Evolutionary conservation across 2,113 vertebrate genomes (phyloP).

Genomic region (Ancistrus triradiatus): DNA sequence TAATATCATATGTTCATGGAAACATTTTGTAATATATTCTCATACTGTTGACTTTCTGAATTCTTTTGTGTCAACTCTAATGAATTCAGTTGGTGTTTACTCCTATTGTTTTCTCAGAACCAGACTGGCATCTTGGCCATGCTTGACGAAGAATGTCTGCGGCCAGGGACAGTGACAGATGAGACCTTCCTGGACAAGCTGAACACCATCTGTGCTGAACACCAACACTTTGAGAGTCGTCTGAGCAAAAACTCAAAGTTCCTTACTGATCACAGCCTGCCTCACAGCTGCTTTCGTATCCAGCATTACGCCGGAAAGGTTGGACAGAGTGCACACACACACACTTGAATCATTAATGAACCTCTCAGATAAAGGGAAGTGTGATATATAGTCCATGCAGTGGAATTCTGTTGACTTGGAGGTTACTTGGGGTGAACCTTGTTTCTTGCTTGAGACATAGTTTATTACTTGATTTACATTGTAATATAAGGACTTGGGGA

Average conservation of each 20-base stretch:
- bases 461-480: no score
- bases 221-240: conserved; percentile 96
- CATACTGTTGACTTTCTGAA: background rate
- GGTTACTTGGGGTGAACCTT: no score
- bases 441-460: no score
- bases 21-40: background rate
- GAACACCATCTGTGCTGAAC: conserved; percentile 91
- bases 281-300: conserved; percentile 94
- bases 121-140: conserved; percentile 95
- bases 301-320: conserved; percentile 98
- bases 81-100: background rate
- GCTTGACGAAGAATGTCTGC: conserved; percentile 94
- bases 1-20: no score
- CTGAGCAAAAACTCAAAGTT: conserved; percentile 93
- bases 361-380: no score
- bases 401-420: background rate
- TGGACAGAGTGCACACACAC: background rate
- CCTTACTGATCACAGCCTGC: conserved; percentile 89
- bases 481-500: no score
- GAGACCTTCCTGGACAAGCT: conserved; percentile 96
- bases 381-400: no score
- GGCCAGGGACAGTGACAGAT: conserved; percentile 90
- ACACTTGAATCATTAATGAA: background rate
- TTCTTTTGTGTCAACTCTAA: background rate
- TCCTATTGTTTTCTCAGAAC: conserved; percentile 53